A percentile compares a stretch with the other conserved stretches of the same genome.
phyloP scores from a whole-genome alignment of 2,888 invertebrate genomes.

The Platycheirus albimanus region DNA sequence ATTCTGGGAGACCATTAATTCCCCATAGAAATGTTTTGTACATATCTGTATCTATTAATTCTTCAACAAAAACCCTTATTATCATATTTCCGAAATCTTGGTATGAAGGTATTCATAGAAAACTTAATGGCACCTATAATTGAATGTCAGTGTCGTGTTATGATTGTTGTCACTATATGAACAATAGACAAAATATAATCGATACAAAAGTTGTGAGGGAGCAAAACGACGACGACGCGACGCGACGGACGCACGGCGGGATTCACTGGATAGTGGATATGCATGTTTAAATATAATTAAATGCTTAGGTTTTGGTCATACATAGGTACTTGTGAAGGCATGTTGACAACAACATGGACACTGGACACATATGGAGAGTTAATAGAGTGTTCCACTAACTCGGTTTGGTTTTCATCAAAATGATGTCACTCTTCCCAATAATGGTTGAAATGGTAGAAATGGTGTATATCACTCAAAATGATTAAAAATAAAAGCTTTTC shows the following conservation, averaged over 20 bases:
- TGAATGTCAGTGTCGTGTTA: conserved; percentile 39
- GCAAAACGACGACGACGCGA: too few relatives aligned
- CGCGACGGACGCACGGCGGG: too few relatives aligned
- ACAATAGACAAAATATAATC: neutral
- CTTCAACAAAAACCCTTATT: neutral
- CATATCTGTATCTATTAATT: neutral
- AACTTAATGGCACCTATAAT: conserved; percentile 29
- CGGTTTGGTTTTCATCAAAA: neutral
- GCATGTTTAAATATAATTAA: conserved; percentile 48
- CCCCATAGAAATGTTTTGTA: too few relatives aligned
- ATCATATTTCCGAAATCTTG: conserved; percentile 18
- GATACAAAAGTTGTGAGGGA: too few relatives aligned
- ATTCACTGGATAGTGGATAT: neutral
- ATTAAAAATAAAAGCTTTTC: conserved; percentile 16
- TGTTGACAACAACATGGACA: neutral
- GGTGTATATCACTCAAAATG: conserved; percentile 1
- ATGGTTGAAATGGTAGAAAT: neutral
- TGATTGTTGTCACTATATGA: conserved; percentile 14
- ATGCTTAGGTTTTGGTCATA: neutral
- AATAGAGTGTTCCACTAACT: conserved; percentile 9
- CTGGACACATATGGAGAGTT: neutral
- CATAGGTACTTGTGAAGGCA: neutral
- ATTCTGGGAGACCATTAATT: too few relatives aligned
- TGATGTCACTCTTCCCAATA: neutral
- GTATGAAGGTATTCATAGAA: neutral